Percentiles rank a stretch among this genome's conserved stretches.
Conservation (phyloP, 2,797 vertebrate species). For the Vespertilio murinus region DNA sequence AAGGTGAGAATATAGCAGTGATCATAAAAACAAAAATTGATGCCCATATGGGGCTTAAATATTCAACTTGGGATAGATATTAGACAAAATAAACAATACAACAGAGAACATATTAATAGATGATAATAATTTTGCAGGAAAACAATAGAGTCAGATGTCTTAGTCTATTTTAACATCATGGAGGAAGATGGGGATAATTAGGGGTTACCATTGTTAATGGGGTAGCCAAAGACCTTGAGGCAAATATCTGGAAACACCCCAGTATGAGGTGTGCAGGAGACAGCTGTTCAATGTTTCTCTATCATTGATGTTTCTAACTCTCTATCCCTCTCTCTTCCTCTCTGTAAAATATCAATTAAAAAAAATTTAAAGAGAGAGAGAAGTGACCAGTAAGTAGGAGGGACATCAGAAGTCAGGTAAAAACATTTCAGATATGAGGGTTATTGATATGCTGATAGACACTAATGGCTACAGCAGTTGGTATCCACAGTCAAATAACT, state of each 20-base stretch:
- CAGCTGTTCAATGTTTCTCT: too few species aligned
- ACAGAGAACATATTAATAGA: background rate
- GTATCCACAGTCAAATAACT: too few species aligned
- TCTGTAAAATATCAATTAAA: too few species aligned
- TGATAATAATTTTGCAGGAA: background rate
- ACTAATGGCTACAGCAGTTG: background rate
- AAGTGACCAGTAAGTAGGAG: background rate
- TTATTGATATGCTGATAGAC: background rate
- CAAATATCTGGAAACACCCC: background rate
- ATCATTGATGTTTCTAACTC: too few species aligned
- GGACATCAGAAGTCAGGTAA: background rate
- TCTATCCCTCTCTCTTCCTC: too few species aligned
- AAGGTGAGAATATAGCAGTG: background rate
- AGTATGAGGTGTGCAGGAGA: too few species aligned
- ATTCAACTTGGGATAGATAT: background rate
- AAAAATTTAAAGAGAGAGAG: too few species aligned
- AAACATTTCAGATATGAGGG: background rate
- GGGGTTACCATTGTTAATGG: background rate
- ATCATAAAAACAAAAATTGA: background rate
- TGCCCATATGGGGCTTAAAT: background rate
- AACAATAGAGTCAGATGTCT: constrained; percentile 4
- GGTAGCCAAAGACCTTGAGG: background rate
- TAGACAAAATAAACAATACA: background rate
- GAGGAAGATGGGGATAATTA: background rate
- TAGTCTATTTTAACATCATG: background rate